These are phyloP conservation scores for Galeopsomyia nigrocyanea DNA, from an alignment of 2,888 invertebrate species.

Conservation along the genomic window DNA sequence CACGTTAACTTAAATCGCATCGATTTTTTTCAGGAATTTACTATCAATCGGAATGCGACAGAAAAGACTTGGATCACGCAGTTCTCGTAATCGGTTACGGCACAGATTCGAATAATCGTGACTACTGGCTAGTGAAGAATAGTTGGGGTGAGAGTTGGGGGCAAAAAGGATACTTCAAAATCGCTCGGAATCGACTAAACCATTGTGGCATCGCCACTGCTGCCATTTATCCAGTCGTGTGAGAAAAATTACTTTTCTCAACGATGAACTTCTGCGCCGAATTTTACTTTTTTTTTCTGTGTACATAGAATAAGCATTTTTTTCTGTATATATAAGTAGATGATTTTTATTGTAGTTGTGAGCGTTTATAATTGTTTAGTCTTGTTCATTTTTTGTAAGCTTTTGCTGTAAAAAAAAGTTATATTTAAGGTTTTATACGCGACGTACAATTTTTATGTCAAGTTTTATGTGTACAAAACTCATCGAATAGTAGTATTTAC, in stretches of 20 bases:
- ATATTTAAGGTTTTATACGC: no score
- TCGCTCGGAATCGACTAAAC: conserved; percentile 85
- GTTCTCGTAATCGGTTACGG: conserved; percentile 89
- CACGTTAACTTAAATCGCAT: background rate
- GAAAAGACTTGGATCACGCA: conserved; percentile 84
- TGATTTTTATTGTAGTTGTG: background rate
- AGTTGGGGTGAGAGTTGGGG: conserved; percentile 90
- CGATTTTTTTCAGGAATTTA: conserved; percentile 74
- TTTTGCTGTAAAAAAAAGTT: no score
- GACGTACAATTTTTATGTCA: no score
- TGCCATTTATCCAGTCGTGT: conserved; percentile 90
- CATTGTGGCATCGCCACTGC: conserved; percentile 88
- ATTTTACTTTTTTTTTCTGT: no score
- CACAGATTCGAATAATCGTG: conserved; percentile 73
- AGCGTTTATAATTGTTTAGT: background rate
- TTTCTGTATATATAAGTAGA: no score
- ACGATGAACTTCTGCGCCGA: background rate
- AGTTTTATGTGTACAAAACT: no score
- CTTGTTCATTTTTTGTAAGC: background rate
- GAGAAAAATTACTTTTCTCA: conserved; percentile 53
- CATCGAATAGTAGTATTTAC: no score
- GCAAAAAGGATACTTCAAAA: conserved; percentile 86
- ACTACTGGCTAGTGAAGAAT: conserved; percentile 92
- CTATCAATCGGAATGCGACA: conserved; percentile 82
- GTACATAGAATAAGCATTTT: background rate